Base-by-base conservation (phyloP, 2,113 vertebrate species). In the Ceyx margarethae region DNA sequence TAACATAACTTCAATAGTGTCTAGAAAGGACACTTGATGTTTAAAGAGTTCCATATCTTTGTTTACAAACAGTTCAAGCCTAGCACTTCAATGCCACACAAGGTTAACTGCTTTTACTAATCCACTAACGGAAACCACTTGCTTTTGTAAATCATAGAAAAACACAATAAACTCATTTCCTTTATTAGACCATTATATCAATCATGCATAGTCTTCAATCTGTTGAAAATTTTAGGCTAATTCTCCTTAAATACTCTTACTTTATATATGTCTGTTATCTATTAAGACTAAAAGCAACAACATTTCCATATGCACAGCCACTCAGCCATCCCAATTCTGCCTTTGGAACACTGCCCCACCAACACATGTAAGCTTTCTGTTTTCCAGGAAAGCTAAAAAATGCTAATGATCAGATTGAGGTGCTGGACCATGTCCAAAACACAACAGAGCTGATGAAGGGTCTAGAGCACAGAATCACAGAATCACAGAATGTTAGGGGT, bases 281-380 rank as follows among this genome's bases (percentile, higher is more conserved):
- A 10, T 14, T 14, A 28, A 45, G 9, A n/a, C 5, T 45, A 46
- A 78, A 87, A 26, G 4, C 11, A 37, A 53, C 16, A 67, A 37
- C 12, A 31, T 43, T 6, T 80, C 7, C 22, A 16, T 21, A 4
- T 16, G 31, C 22, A 45, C 21, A 64, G 16, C 21, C 43, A 37
- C 8, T 8, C 25, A 51, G 28, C 11, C 19, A 37, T 16, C 11
- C 16, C 64, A 43, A 57, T 29, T 12, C 19, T n/a, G 17, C 9
- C 17, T 69, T 56, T 42, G 18, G 18, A 31, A 72, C 31, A 19
- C 5, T 62, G 8, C 16, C 19, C 18, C 37, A 66, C 15, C 23
- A 61, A 66, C 5, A 42, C 1, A 0, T 11, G 17, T 1, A 4
- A 67, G 3, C 2, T 75, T 79, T 85, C 37, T 15, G 0, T 56